Base-by-base conservation (phyloP, 2,113 vertebrate genomes). In the Merops nubicus region DNA sequence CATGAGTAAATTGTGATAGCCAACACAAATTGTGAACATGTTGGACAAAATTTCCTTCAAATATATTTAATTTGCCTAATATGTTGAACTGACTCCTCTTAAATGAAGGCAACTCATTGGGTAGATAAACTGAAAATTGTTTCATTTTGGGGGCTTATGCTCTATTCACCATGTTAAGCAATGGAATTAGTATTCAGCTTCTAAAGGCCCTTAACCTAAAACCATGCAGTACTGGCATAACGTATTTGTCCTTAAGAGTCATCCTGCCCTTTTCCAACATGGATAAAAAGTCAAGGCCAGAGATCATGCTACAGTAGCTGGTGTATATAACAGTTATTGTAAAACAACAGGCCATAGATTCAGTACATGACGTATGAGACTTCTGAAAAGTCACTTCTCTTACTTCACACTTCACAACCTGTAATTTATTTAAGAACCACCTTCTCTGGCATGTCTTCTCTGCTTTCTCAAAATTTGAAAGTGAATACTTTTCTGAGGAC, bases 321-420 rank as follows among this genome's bases (percentile, higher is more conserved):
- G n/a, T n/a, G n/a, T n/a, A n/a, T n/a, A n/a, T n/a, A n/a, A n/a
- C n/a, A 81, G 47, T 17, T 78, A 42, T 6, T 60, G 21, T 43
- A 89, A 89, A 93, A 95, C 74, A 79, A 73, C 10, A 0, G 26
- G 56, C 42, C 48, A 48, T 77, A 67, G 65, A 43, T 63, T 95
- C 56, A 38, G 26, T 15, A 19, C 28, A 33, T 70, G 80, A 77
- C 60, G 91, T 77, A 21, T 80, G 72, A 94, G 68, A 74, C 50
- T 76, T 67, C 36, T 56, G 64, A 78, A 91, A 94, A 93, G 77
- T 79, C 85, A 48, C 40, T 89, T 94, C 48, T 59, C 57, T 89
- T 74, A 47, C 26, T 94, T 93, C 60, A 88, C 62, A 63, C 69
- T 68, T 90, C 47, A 64, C 33, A 88, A 70, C 12, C 77, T 75